phyloP scores from a whole-genome alignment of 2,888 invertebrate species.

The Sipha maydis region DNA sequence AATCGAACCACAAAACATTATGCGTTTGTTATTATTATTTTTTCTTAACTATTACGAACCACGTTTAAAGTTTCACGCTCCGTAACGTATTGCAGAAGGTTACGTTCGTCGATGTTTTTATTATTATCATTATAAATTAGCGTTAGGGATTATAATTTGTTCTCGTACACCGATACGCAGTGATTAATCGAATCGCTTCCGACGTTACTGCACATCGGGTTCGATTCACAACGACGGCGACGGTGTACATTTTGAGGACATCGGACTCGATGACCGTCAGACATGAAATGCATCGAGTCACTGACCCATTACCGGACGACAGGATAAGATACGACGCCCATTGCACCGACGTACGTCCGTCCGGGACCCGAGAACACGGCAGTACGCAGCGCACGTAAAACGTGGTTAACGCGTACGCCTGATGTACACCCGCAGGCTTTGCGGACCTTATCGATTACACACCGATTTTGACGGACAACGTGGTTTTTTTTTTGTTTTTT shows the following conservation, averaged over 20 bases:
- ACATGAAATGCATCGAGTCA: neutral
- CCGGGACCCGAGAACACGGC: neutral
- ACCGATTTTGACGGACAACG: neutral
- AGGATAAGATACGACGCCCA: neutral
- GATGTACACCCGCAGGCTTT: neutral
- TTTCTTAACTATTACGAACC: too few species aligned
- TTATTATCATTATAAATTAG: too few species aligned
- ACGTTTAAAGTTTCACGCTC: too few species aligned
- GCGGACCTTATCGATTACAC: constrained; percentile 13
- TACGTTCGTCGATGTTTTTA: too few species aligned
- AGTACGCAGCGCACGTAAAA: neutral
- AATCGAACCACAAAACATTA: too few species aligned
- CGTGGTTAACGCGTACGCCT: neutral
- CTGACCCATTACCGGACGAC: neutral
- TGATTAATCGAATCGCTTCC: too few species aligned
- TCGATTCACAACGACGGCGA: too few species aligned
- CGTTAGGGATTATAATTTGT: too few species aligned
- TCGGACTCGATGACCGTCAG: neutral
- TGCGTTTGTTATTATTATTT: too few species aligned
- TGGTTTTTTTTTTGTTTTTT: neutral
- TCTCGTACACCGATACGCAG: too few species aligned
- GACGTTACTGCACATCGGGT: too few species aligned
- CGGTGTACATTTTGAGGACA: neutral
- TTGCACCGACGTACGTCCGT: neutral
- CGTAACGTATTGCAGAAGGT: too few species aligned